phyloP scores from a whole-genome alignment of 2,113 vertebrate species.

The Tiliqua scincoides region DNA sequence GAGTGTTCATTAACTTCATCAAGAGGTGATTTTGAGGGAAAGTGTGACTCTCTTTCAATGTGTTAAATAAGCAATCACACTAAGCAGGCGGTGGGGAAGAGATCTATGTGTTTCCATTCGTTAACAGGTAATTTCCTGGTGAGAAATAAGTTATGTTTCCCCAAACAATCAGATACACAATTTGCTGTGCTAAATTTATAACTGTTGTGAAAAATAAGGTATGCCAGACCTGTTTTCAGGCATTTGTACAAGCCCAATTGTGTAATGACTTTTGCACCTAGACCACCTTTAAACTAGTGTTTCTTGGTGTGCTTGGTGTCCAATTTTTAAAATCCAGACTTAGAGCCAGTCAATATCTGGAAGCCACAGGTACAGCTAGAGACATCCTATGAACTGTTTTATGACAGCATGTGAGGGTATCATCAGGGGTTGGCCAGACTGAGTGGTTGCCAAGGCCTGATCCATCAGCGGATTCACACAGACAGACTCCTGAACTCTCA shows the following conservation, averaged over 20 bases:
- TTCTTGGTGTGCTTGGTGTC: background rate
- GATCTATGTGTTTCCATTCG: conserved; percentile 66
- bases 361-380: background rate
- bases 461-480: no score
- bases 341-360: background rate
- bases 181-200: conserved; percentile 29
- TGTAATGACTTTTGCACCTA: background rate
- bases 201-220: conserved; percentile 20
- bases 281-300: background rate
- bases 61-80: conserved; percentile 71
- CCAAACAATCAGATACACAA: conserved; percentile 21
- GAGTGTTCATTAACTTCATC: conserved; percentile 69
- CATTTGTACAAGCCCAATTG: background rate
- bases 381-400: background rate
- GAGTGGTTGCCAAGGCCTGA: no score
- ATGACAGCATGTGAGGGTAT: no score
- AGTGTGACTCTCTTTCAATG: conserved; percentile 52
- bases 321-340: background rate
- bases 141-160: conserved; percentile 49
- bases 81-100: conserved; percentile 64
- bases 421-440: no score
- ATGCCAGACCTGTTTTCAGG: background rate
- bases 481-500: no score
- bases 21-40: conserved; percentile 64
- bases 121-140: conserved; percentile 63